Conservation (phyloP, 2,113 vertebrate genomes). For the Campylorhamphus procurvoides region DNA sequence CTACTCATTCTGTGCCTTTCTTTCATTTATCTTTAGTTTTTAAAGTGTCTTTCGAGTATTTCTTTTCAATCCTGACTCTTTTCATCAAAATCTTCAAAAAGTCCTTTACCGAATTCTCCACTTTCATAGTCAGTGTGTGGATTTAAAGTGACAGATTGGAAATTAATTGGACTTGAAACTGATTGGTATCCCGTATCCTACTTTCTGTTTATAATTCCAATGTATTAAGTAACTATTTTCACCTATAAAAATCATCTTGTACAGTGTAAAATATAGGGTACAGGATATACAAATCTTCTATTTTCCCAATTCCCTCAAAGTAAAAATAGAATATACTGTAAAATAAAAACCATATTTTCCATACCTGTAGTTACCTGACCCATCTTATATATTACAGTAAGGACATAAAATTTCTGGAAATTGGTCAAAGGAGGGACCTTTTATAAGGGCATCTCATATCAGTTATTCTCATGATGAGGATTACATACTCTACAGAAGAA, state of each 20-base stretch:
- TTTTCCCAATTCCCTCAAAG: background rate
- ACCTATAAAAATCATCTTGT: background rate
- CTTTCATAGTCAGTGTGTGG: background rate
- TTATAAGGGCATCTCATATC: background rate
- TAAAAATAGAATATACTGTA: background rate
- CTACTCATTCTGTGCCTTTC: background rate
- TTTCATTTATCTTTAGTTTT: background rate
- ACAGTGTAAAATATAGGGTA: background rate
- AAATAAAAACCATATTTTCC: background rate
- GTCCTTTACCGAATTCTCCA: background rate
- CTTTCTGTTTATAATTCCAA: background rate
- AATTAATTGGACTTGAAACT: background rate
- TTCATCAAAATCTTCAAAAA: background rate
- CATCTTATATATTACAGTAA: background rate
- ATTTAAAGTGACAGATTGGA: background rate
- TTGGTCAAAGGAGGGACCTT: background rate
- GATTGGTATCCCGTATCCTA: background rate
- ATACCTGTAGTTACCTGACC: background rate
- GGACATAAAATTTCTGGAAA: background rate
- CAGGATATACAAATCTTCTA: background rate
- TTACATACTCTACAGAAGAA: slow-evolving; percentile 19
- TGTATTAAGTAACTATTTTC: background rate
- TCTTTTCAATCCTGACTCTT: background rate
- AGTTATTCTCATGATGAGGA: background rate
- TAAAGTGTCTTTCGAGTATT: background rate